Evolutionary conservation across 2,888 invertebrate genomes (phyloP), one percentile per base, ranked within the genome.

Genomic region (Epinotia brunnichana): DNA sequence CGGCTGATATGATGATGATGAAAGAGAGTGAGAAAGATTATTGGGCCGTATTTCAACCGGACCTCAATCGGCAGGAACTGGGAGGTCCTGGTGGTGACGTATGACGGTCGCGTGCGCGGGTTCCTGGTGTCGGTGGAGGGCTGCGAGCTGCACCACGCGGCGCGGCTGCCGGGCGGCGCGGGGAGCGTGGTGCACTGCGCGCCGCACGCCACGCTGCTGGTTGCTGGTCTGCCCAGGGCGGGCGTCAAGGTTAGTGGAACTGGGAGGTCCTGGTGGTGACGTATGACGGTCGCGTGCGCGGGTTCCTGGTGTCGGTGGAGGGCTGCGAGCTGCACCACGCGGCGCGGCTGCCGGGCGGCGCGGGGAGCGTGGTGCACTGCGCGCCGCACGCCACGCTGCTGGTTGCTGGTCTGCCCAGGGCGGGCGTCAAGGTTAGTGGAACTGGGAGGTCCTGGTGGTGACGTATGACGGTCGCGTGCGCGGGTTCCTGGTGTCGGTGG

Each of bases 211-310:
- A 19, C 53, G 53, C 83, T 96, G 60, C 94, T 95, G 77, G 94
- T 96, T 4, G 95, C 95, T 70, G 95, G 95, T 9, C 89, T 94
- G 62, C 90, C 91, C 1, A 86, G 87, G 54, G 79, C 87, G 24
- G 81, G 81, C n/a, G 85, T 84, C 67, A 83, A 84, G 77, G 77
- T 77, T 70, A 21, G 56, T 56, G 95, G 95, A 94, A 94, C 69
- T 94, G 94, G 87, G 96, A 96, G 84, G 94, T 96, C 62, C 82
- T 96, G 13, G 89, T 95, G 63, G 91, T 96, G 67, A 95, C 95
- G 67, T 95, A 94, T 80, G 94, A 94, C 79, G 96, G 96, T 5
- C 88, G 91, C 63, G 87, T 96, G 15, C 94, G 94, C 62, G 95
- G 95, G 29, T 96, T 95, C 85, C 90, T 94, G 57, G 94, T 96